phyloP scores from a whole-genome alignment of 2,797 vertebrate species.

The Euthynnus affinis region DNA sequence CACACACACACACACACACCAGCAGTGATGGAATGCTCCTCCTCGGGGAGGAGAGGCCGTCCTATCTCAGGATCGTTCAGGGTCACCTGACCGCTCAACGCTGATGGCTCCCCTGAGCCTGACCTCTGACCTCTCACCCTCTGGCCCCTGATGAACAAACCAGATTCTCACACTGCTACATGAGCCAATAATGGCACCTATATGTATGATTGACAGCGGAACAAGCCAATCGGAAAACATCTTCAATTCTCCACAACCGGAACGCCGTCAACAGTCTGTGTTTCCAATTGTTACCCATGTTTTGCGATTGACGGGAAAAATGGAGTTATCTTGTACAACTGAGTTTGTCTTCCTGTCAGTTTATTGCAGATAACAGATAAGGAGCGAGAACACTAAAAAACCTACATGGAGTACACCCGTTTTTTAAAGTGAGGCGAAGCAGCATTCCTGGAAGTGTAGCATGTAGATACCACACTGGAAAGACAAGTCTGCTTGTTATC shows the following conservation, averaged over 20 bases:
- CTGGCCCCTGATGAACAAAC: conserved; percentile 75
- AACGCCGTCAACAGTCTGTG: neutral
- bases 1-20: conserved; percentile 37
- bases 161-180: conserved; percentile 74
- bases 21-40: conserved; percentile 67
- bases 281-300: conserved; percentile 30
- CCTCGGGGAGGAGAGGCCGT: conserved; percentile 61
- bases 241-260: conserved; percentile 14
- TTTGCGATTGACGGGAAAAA: conserved; percentile 14
- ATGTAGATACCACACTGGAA: too few species aligned
- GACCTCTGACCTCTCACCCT: conserved; percentile 69
- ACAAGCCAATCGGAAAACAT: conserved; percentile 28
- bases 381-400: too few species aligned
- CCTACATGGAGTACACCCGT: too few species aligned
- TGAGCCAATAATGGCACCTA: conserved; percentile 56
- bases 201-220: conserved; percentile 31
- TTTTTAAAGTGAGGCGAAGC: too few species aligned
- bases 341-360: neutral
- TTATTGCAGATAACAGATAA: neutral
- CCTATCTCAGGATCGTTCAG: conserved; percentile 72
- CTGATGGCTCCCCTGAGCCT: conserved; percentile 76
- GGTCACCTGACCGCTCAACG: conserved; percentile 76
- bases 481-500: too few species aligned
- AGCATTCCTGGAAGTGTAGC: neutral
- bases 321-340: neutral